Evolutionary conservation across 2,888 invertebrate species (phyloP).

Genomic region (Agriopis leucophaearia): DNA sequence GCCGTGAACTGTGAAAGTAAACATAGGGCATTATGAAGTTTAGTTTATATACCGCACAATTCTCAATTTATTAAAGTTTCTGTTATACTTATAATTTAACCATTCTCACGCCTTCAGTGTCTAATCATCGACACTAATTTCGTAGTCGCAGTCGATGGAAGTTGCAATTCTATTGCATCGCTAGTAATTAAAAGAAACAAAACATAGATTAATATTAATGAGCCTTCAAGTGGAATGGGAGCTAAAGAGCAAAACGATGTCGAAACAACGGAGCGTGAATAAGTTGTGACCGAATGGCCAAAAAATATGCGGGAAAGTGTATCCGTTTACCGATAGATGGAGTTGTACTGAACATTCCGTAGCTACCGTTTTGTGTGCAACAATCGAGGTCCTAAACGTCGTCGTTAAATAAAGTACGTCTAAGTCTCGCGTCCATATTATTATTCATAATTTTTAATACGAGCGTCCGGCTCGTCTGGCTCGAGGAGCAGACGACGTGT

Average conservation of each 20-base stretch:
- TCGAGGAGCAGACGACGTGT: slow-evolving; percentile 27
- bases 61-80: slow-evolving; percentile 52
- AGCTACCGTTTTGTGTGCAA: slow-evolving; percentile 4
- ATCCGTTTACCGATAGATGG: slow-evolving; percentile 54
- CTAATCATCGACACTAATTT: slow-evolving; percentile 24
- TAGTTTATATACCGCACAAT: slow-evolving; percentile 60
- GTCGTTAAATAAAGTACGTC: slow-evolving; percentile 15
- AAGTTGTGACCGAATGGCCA: slow-evolving; percentile 38
- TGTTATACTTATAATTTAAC: slow-evolving; percentile 44
- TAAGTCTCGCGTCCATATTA: slow-evolving; percentile 17
- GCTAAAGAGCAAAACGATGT: slow-evolving; percentile 45
- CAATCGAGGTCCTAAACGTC: slow-evolving; percentile 15
- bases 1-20: slow-evolving; percentile 78
- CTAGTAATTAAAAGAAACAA: slow-evolving; percentile 47
- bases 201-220: slow-evolving; percentile 42
- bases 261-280: slow-evolving; percentile 41
- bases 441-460: slow-evolving; percentile 24
- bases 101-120: slow-evolving; percentile 35
- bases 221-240: slow-evolving; percentile 38
- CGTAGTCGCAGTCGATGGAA: slow-evolving; percentile 32
- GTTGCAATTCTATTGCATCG: slow-evolving; percentile 38
- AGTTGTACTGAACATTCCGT: slow-evolving; percentile 37
- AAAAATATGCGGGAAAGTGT: slow-evolving; percentile 44
- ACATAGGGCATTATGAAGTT: slow-evolving; percentile 63
- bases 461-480: slow-evolving; percentile 8